phyloP scores from a whole-genome alignment of 2,797 vertebrate genomes.

The Prionace glauca region DNA sequence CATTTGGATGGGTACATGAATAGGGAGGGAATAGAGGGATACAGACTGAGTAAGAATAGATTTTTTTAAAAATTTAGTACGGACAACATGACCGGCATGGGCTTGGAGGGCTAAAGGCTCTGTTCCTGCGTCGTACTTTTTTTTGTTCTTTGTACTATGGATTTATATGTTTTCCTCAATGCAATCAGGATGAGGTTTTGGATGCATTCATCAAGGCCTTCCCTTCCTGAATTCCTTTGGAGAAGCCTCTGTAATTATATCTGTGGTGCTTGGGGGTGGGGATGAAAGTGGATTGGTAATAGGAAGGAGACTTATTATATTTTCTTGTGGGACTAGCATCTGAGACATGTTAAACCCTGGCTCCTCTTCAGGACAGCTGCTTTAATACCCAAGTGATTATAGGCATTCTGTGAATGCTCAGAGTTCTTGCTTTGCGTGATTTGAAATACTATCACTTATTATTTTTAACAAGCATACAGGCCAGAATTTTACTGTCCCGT shows the following conservation, averaged over 20 bases:
- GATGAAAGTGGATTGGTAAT: background rate
- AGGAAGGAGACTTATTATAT: background rate
- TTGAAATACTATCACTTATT: slow-evolving; percentile 5
- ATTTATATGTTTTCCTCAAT: background rate
- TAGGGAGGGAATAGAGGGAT: too few relatives aligned
- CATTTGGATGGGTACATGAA: too few relatives aligned
- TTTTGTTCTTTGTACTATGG: background rate
- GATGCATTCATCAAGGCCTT: background rate
- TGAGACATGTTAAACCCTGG: slow-evolving; percentile 1
- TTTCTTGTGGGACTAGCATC: background rate
- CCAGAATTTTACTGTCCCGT: too few relatives aligned
- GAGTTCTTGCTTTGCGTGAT: background rate
- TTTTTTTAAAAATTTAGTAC: too few relatives aligned
- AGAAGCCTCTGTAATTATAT: background rate
- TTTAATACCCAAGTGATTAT: slow-evolving; percentile 28
- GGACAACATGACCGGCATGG: too few relatives aligned
- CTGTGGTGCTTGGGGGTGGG: background rate
- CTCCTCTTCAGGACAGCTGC: background rate
- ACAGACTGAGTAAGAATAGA: too few relatives aligned
- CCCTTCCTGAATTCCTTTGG: background rate
- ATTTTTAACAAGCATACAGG: background rate
- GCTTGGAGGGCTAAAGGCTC: too few relatives aligned
- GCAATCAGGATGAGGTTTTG: background rate
- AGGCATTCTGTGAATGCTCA: background rate
- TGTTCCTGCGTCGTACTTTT: too few relatives aligned